Evolutionary conservation across 2,113 vertebrate genomes (phyloP), one percentile per base, ranked within the genome.

Genomic region (Columbina picui): DNA sequence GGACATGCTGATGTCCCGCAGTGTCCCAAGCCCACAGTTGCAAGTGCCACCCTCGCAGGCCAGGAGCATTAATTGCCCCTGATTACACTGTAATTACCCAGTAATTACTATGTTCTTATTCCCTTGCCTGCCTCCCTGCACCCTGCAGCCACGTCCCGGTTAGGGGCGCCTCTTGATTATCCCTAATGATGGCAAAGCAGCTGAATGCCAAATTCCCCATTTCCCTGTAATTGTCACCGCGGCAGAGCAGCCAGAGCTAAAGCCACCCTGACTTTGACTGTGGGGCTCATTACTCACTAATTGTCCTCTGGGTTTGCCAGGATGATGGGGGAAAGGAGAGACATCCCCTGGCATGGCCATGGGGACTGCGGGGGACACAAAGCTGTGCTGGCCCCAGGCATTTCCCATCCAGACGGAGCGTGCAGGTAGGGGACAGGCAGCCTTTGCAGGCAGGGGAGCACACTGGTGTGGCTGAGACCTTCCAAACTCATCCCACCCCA

Each of bases 81-180:
- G 47, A 5, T 91, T 91, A 61, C 68, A 92, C 21, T 77, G 83
- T 94, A 97, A 97, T 97, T 95, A 96, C 87, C 22, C 63, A 70
- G 75, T 96, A 97, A 98, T 97, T 97, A 79, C 67, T 23, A 59
- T 30, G 80, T 94, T 91, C 68, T 73, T 95, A 97, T 90, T 94
- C 87, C 60, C 90, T 68, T 29, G 13, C 52, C 75, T 57, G 49
- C 61, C 38, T 90, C 64, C 57, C 32, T 25, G 81, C 82, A 26
- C 56, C 64, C 57, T 2, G 22, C 55, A 65, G 93, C 77, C 94
- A 53, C 22, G 6, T 64, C 82, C 84, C 90, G 21, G 61, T 81
- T 36, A 78, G 87, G 88, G 52, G 85, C 52, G 12, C 49, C 45
- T 92, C 47, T 76, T 47, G 73, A 94, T 97, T 94, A 82, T 69